Percentiles rank a stretch among this genome's conserved stretches.
phyloP scores from a whole-genome alignment of 2,888 invertebrate genomes.

The Emmelina monodactyla region DNA sequence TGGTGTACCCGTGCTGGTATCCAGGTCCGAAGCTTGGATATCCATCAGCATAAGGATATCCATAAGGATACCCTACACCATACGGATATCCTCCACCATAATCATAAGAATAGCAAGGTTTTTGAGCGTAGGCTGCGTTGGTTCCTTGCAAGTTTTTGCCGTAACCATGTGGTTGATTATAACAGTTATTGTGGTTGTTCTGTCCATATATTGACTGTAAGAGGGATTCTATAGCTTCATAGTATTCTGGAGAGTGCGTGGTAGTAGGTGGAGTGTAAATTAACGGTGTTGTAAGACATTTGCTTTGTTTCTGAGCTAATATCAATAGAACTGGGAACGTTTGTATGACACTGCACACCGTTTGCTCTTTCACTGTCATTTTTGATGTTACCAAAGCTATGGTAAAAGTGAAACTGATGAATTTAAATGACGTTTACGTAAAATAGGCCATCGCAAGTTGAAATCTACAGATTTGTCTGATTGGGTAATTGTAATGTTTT shows the following conservation, averaged over 20 bases:
- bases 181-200: constrained; percentile 6
- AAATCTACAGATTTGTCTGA: no score
- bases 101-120: neutral
- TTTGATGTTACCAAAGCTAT: no score
- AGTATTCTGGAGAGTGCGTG: constrained; percentile 48
- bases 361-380: constrained; percentile 42
- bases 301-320: constrained; percentile 41
- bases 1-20: constrained; percentile 21
- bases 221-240: constrained; percentile 44
- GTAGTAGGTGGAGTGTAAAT: constrained; percentile 46
- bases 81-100: constrained; percentile 9
- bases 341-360: constrained; percentile 44
- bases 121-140: neutral
- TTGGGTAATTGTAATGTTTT: no score
- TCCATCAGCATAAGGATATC: neutral
- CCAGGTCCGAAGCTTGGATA: constrained; percentile 17
- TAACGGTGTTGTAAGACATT: constrained; percentile 43
- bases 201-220: constrained; percentile 21
- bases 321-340: constrained; percentile 47
- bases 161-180: neutral
- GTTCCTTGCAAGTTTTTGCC: constrained; percentile 2
- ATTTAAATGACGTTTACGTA: no score
- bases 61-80: neutral
- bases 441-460: no score
- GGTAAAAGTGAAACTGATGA: no score